These are phyloP conservation scores for Steinernema khuongi DNA, from an alignment of 1,140 invertebrate species.

Conservation along the genomic window DNA sequence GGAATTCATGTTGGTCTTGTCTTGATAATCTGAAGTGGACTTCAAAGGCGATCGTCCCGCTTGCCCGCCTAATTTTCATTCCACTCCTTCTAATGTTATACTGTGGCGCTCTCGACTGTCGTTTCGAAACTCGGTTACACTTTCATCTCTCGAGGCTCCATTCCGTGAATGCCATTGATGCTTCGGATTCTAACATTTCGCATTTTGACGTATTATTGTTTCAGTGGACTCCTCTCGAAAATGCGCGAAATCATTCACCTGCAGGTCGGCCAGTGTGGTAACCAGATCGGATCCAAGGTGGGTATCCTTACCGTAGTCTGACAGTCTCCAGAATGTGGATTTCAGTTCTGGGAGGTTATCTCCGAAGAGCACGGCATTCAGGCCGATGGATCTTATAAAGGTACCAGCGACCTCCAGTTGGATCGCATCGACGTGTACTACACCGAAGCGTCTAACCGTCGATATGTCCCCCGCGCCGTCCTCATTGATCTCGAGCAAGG, in stretches of 20 bases:
- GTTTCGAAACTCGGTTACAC: no score
- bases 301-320: slow-evolving; percentile 67
- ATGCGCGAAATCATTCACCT: slow-evolving; percentile 92
- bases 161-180: no score
- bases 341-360: slow-evolving; percentile 60
- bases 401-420: slow-evolving; percentile 63
- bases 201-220: neutral
- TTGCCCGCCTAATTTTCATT: slow-evolving; percentile 13
- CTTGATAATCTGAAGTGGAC: no score
- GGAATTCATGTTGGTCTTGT: no score
- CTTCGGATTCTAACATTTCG: no score
- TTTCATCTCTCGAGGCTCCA: no score
- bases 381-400: slow-evolving; percentile 43
- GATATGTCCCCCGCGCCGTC: slow-evolving; percentile 84
- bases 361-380: slow-evolving; percentile 62
- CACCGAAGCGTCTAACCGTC: slow-evolving; percentile 60
- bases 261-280: slow-evolving; percentile 85
- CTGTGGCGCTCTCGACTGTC: no score
- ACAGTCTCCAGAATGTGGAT: neutral
- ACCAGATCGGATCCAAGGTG: slow-evolving; percentile 89
- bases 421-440: slow-evolving; percentile 63
- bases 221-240: slow-evolving; percentile 52
- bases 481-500: slow-evolving; percentile 86
- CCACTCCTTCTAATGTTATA: no score
- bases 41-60: neutral